Percentiles rank a stretch among this genome's conserved stretches.
Conservation (phyloP, 2,797 vertebrate genomes). For the Vultur gryphus region DNA sequence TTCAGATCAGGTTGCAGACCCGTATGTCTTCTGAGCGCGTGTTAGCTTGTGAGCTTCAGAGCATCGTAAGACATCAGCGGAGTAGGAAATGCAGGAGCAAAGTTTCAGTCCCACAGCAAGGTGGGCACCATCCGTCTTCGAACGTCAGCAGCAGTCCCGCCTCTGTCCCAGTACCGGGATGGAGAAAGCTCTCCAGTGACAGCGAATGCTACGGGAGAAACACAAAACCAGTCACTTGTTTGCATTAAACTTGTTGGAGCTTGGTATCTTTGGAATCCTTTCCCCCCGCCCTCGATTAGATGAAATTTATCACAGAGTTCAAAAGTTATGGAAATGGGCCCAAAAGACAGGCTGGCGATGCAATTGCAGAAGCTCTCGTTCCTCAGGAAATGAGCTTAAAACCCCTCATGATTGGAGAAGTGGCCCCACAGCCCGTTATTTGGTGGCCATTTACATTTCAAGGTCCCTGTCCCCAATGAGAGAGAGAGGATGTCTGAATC, state of each 20-base stretch:
- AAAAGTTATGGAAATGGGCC: background rate
- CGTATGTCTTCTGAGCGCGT: accelerated
- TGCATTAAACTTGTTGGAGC: background rate
- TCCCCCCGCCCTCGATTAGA: background rate
- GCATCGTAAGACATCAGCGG: background rate
- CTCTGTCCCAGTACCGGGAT: background rate
- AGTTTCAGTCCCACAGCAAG: background rate
- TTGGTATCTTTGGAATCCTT: background rate
- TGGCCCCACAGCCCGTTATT: background rate
- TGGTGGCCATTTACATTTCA: background rate
- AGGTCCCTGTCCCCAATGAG: background rate
- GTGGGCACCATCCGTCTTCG: background rate
- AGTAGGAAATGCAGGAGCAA: background rate
- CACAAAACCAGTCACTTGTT: background rate
- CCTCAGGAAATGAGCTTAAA: background rate
- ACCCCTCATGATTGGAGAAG: background rate
- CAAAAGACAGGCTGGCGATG: background rate
- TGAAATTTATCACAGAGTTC: background rate
- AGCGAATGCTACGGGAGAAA: background rate
- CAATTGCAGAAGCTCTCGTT: background rate
- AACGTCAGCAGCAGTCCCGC: background rate
- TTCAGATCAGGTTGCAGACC: background rate
- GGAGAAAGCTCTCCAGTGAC: background rate
- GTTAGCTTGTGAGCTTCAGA: background rate
- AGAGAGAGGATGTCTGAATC: background rate